Base-by-base conservation (phyloP, 2,113 vertebrate genomes). In the Galemys pyrenaicus region DNA sequence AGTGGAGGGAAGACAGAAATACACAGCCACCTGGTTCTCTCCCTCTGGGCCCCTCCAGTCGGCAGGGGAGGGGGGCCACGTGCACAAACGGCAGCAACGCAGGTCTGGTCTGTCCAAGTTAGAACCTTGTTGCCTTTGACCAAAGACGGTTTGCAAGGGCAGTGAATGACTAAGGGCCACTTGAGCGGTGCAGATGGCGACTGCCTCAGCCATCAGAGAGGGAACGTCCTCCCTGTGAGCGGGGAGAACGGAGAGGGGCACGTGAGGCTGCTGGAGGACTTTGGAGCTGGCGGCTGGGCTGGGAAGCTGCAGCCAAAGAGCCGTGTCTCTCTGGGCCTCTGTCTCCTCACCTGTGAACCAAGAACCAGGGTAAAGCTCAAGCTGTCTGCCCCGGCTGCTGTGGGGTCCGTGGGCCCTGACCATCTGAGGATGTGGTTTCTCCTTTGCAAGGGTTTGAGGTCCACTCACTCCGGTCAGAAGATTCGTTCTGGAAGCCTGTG, bases 81-180 rank as follows among this genome's bases (percentile, higher is more conserved):
- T 68, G 77, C 17, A 44, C 67, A 73, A 81, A 70, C 24, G 70
- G 71, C 87, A 81, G 73, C 51, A 15, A 32, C 74, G 56, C 85
- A 9, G 62, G 73, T 73, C 79, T 73, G 54, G 37, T 37, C 64
- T 68, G 88, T 92, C 92, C 75, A 58, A 71, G 78, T 49, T 56
- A 46, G 64, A 78, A 75, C 79, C 46, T 62, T 60, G 89, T 41
- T 91, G 73, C 90, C 87, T 94, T 85, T 89, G 92, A 28, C 89
- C 74, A 9, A 70, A 80, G 94, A 82, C 94, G 82, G 41, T 95
- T 88, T 95, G 65, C 75, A 80, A 96, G 83, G 88, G 74, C 58
- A 79, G 91, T 94, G 68, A 96, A 60, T 60, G 81, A 87, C 65
- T 85, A 92, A 91, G 91, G 68, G 67, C 68, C 88, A 30, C n/a